Conservation (phyloP, 2,113 vertebrate species). For the Corynorhinus townsendii region DNA sequence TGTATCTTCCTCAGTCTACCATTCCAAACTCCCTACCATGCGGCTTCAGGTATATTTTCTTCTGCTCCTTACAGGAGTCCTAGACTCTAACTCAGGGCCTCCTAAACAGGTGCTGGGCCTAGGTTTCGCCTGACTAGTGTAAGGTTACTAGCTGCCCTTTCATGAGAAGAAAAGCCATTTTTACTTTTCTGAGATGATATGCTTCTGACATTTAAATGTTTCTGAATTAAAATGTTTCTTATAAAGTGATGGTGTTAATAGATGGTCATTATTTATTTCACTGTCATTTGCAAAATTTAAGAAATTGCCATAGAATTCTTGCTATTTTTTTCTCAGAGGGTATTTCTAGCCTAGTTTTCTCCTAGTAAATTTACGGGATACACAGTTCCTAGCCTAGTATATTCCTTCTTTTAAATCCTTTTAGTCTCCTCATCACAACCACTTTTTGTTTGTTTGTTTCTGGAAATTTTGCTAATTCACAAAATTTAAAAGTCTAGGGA, state of each 20-base stretch:
- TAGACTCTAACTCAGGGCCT: not conserved
- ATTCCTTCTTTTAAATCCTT: not conserved
- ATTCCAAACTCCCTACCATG: not conserved
- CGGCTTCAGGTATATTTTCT: not conserved
- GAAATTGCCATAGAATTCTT: not conserved
- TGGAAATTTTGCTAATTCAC: not conserved
- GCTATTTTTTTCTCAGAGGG: not conserved
- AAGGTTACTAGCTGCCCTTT: not conserved
- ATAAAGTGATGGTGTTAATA: not conserved
- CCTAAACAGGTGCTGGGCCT: not conserved
- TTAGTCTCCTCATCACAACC: not conserved
- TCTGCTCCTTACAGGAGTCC: not conserved
- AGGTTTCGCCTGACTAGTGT: not conserved
- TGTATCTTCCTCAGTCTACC: not conserved
- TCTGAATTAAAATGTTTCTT: slow-evolving; percentile 21
- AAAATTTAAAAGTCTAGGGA: not conserved
- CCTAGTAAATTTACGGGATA: not conserved
- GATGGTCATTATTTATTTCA: not conserved
- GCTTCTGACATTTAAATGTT: slow-evolving; percentile 13
- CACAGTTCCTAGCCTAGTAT: not conserved
- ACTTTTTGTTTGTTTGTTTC: not conserved
- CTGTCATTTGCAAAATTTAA: slow-evolving; percentile 19
- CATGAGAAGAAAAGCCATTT: not conserved
- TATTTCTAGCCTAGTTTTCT: not conserved
- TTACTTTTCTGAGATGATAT: not conserved